Evolutionary conservation across 2,888 invertebrate species (phyloP), one percentile per base, ranked within the genome.

Genomic region (Agrotis exclamationis): DNA sequence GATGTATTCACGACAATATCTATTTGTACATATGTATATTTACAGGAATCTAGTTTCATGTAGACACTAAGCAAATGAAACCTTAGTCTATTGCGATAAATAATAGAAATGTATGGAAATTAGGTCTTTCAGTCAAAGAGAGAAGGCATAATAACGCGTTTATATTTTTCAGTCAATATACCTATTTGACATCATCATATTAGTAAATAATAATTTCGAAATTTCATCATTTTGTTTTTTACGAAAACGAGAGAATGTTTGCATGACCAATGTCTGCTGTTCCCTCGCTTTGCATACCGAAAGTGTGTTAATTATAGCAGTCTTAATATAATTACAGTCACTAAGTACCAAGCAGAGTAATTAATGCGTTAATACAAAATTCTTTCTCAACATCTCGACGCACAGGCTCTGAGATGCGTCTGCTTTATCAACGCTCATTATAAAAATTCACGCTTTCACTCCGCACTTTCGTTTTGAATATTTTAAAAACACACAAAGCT

Each of bases 401-500:
- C 73, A 73, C 72, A 58, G 62, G 13, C 48, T 62, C 22, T 6
- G 47, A 65, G 74, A 64, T 58, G 59, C 70, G 63, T 81, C 80
- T 81, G 74, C 79, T 85, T 87, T 88, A 90, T 90, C 86, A 80
- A 79, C 70, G 73, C 85, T 87, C 87, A 86, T 91, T 89, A 92
- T 92, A 90, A 87, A 90, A 93, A 89, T 86, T 88, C 87, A 89
- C 83, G 88, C 94, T 94, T 94, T 94, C 94, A 88, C 93, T 85
- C 63, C 59, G 75, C 87, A 90, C 93, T 93, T 93, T 93, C 92
- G 58, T 92, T 90, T 88, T 85, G 89, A 90, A 91, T 89, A 88
- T 88, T 86, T 90, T 79, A 87, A 87, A 87, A 85, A 85, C 79
- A 85, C 77, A 82, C 86, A 87, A 85, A 88, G 88, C 92, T 92